Base-by-base conservation (phyloP, 2,888 invertebrate species). In the Hipparchia semele region DNA sequence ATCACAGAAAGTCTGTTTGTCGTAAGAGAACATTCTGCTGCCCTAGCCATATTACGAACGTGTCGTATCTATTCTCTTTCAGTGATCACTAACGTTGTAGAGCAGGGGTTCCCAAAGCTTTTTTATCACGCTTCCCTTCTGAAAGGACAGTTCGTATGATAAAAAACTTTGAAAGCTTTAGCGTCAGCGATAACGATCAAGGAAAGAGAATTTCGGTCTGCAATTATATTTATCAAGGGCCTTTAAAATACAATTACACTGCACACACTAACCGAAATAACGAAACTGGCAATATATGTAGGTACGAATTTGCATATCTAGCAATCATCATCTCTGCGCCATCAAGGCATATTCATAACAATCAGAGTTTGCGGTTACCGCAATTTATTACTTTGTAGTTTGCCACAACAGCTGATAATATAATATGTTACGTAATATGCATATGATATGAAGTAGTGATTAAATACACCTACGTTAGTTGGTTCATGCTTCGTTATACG, bases 371-470 rank as follows among this genome's bases (percentile, higher is more conserved):
- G 64, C 64, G 64, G 64, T 64, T 64, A 51, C 49, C 64, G 9
- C 13, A 49, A 13, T 51, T 64, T 64, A 49, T 64, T 23, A 64
- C 49, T 64, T 64, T 46, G 64, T 64, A 53, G 10, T 53, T 65
- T 33, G 13, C 33, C 65, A 65, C 65, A 65, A 53, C 51, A 39
- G 39, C 39, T 39, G 39, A 39, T 65, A 12, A 51, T 53, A 65
- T 51, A 9, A 8, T 39, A 12, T 39, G 33, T 51, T 65, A 65
- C 33, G 33, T 33, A 53, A 51, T 33, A 33, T 51, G 65, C 53
- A 53, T 53, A 65, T 65, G 33, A 23, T 65, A 65, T 39, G 65
- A 65, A 65, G 65, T 9, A 65, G 51, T 53, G 65, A 53, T 65
- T 53, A 65, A 51, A 51, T 39, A 65, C 53, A 33, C 46, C 8